Conservation (phyloP, 1,140 invertebrate genomes). For the Orchesella cincta region DNA sequence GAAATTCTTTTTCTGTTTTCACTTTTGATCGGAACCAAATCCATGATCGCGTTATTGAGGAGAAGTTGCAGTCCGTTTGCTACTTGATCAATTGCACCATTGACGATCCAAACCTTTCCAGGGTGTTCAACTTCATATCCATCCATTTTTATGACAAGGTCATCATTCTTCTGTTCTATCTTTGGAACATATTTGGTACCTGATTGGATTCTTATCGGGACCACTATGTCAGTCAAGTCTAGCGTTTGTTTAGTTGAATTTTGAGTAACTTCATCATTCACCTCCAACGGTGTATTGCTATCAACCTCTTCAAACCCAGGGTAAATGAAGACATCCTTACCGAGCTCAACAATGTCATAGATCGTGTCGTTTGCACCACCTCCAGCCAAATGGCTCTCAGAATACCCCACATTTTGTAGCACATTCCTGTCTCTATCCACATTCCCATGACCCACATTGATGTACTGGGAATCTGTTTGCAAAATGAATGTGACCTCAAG, state of each 20-base stretch:
- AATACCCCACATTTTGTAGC: neutral
- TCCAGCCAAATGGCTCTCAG: neutral
- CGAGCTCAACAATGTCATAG: neutral
- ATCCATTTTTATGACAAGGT: neutral
- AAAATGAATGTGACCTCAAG: neutral
- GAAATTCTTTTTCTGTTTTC: no score
- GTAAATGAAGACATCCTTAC: conserved; percentile 3
- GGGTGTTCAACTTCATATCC: neutral
- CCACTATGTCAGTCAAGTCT: neutral
- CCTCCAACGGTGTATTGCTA: neutral
- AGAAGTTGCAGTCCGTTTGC: neutral
- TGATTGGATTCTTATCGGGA: neutral
- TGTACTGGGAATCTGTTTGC: no score
- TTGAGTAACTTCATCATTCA: no score
- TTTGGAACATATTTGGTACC: neutral
- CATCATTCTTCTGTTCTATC: neutral
- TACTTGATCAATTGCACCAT: neutral
- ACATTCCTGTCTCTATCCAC: conserved; percentile 6
- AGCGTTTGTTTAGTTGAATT: neutral
- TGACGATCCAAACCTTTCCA: neutral
- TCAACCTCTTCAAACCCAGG: neutral
- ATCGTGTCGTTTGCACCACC: neutral
- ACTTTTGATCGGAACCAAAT: neutral
- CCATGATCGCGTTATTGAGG: neutral
- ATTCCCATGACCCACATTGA: no score